Percentiles rank a stretch among this genome's conserved stretches.
These are phyloP conservation scores for Lycocerus yunnanus DNA, from an alignment of 2,888 invertebrate species.

Conservation along the genomic window DNA sequence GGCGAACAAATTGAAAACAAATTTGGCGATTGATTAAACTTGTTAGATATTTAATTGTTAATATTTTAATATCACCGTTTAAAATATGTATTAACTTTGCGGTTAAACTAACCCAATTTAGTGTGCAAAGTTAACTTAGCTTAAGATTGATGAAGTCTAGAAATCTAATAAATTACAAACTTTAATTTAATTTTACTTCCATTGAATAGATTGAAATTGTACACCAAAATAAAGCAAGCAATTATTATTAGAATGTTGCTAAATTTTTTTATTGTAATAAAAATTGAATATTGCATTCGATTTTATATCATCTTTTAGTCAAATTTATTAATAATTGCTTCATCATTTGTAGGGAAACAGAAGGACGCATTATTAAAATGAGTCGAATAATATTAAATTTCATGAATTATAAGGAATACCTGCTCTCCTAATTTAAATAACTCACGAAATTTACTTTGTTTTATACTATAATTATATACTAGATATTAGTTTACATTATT, in stretches of 20 bases:
- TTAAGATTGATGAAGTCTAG: background rate
- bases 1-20: background rate
- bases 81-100: background rate
- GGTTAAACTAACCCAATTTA: background rate
- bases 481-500: too few species aligned
- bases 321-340: background rate
- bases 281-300: background rate
- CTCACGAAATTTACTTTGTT: background rate
- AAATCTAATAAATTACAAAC: background rate
- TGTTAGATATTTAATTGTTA: background rate
- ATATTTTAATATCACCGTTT: background rate
- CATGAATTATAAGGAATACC: background rate
- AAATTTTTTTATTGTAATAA: background rate
- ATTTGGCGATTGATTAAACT: background rate
- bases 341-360: background rate
- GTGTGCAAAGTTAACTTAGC: background rate
- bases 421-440: background rate
- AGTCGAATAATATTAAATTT: background rate
- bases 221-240: background rate
- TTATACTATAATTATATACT: background rate
- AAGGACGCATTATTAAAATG: background rate
- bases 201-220: background rate
- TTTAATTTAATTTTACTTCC: background rate
- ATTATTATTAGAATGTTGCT: background rate
- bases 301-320: background rate